phyloP scores from a whole-genome alignment of 2,113 vertebrate genomes.

The Burhinus oedicnemus region DNA sequence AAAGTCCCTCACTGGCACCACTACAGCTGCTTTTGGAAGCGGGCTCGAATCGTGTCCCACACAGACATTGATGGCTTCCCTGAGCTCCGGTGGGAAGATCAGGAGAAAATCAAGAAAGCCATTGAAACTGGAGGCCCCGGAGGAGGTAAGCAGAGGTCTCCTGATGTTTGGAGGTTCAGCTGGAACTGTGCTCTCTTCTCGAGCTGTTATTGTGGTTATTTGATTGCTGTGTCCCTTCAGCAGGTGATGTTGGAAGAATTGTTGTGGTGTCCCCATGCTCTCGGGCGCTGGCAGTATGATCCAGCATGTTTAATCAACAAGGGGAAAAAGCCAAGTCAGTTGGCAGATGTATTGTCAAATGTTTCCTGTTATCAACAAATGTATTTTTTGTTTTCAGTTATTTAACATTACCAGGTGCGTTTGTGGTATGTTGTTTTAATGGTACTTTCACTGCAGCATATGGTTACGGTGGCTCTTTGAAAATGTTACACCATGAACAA shows the following conservation, averaged over 20 bases:
- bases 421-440: not conserved
- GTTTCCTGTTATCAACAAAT: not conserved
- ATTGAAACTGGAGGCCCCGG: slow-evolving; percentile 86
- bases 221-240: not conserved
- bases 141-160: slow-evolving; percentile 50
- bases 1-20: slow-evolving; percentile 98
- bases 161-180: not conserved
- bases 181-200: not conserved
- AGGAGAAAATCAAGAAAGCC: slow-evolving; percentile 94
- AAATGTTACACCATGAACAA: not conserved
- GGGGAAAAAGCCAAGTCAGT: not conserved
- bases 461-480: not conserved
- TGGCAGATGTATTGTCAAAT: not conserved
- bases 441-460: fast-evolving
- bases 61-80: slow-evolving; percentile 87
- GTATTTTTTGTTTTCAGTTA: not conserved
- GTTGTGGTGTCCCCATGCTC: fast-evolving
- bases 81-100: slow-evolving; percentile 94
- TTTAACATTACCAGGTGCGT: not conserved
- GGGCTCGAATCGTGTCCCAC: slow-evolving; percentile 82
- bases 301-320: not conserved
- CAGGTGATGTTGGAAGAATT: not conserved
- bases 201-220: not conserved
- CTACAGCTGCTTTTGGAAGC: slow-evolving; percentile 96
- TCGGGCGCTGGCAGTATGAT: not conserved